A percentile compares a stretch with the other conserved stretches of the same genome.
Evolutionary conservation across 1,140 invertebrate species (phyloP).

Genomic region (Lysiphlebus fabarum): DNA sequence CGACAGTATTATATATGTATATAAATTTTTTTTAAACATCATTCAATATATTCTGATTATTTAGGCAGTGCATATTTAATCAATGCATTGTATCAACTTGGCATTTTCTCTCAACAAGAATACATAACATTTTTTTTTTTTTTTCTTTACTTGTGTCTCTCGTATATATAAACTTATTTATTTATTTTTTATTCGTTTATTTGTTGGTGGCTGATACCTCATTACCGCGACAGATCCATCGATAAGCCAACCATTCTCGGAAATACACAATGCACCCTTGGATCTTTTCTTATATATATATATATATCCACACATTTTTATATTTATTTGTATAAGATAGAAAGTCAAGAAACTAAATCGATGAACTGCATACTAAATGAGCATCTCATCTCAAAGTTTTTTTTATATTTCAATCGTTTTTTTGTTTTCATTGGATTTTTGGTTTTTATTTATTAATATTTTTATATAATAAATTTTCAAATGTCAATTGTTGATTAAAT

Average conservation of each 20-base stretch:
- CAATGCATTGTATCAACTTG: constrained; percentile 53
- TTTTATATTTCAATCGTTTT: no score
- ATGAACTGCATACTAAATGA: no score
- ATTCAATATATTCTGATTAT: constrained; percentile 43
- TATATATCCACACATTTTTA: background rate
- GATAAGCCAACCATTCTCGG: constrained; percentile 53
- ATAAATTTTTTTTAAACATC: background rate
- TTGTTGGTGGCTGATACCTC: constrained; percentile 55
- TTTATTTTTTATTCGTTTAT: constrained; percentile 52
- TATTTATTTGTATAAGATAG: no score
- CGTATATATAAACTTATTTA: constrained; percentile 9
- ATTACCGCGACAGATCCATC: constrained; percentile 56
- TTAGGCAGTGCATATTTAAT: constrained; percentile 57
- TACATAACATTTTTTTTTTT: constrained; percentile 16
- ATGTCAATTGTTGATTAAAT: no score
- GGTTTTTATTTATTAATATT: no score
- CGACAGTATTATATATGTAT: no score
- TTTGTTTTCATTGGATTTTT: no score
- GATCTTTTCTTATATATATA: constrained; percentile 27
- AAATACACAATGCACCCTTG: constrained; percentile 54
- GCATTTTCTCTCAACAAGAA: constrained; percentile 15
- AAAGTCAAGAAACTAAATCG: no score
- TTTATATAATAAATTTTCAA: no score
- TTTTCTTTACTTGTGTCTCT: constrained; percentile 18
- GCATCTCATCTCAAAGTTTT: no score